Conservation (phyloP, 2,888 invertebrate genomes). For the Stenodema calcarata region DNA sequence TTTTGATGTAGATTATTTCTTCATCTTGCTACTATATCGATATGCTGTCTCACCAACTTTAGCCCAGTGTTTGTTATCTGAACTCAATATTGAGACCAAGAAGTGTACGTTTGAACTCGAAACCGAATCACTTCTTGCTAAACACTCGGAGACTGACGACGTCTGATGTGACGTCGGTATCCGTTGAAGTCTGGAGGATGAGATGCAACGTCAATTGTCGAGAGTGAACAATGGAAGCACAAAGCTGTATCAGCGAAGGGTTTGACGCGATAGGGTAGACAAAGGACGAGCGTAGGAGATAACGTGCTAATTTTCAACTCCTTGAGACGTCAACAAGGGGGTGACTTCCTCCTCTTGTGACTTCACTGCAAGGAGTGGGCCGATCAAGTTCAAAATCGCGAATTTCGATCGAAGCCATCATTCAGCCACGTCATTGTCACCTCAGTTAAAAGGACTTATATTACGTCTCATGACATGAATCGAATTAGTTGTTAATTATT, state of each 20-base stretch:
- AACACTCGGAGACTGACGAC: not conserved
- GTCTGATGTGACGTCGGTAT: not conserved
- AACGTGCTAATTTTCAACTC: constrained; percentile 41
- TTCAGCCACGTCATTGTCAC: too few relatives aligned
- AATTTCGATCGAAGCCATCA: too few relatives aligned
- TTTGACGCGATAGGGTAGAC: not conserved
- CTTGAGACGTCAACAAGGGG: constrained; percentile 22
- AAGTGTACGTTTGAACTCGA: not conserved
- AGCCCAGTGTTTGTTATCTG: too few relatives aligned
- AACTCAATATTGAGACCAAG: too few relatives aligned
- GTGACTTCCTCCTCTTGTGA: not conserved
- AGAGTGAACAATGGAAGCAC: constrained; percentile 1
- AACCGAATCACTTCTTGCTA: not conserved
- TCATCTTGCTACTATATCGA: too few relatives aligned
- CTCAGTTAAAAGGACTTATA: too few relatives aligned
- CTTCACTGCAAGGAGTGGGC: not conserved
- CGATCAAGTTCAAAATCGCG: not conserved
- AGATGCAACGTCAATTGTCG: constrained; percentile 16
- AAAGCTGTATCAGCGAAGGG: constrained; percentile 25
- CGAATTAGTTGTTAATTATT: too few relatives aligned
- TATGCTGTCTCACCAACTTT: too few relatives aligned
- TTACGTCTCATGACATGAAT: too few relatives aligned
- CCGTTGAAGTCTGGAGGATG: not conserved
- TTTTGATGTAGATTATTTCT: too few relatives aligned
- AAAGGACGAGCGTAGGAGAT: constrained; percentile 18